These are phyloP conservation scores for Harpalus rufipes DNA, from an alignment of 2,888 invertebrate species.

Conservation along the genomic window DNA sequence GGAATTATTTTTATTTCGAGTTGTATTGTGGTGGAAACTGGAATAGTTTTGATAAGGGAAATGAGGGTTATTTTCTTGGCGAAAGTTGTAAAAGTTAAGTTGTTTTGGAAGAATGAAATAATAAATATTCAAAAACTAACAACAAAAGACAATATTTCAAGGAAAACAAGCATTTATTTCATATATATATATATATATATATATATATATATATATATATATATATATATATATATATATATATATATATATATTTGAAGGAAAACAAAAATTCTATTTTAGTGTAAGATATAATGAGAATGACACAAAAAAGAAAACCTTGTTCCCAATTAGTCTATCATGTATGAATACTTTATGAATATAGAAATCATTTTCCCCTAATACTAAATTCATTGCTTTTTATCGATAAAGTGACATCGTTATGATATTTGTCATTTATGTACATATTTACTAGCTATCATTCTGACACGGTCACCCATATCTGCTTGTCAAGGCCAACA, in stretches of 20 bases:
- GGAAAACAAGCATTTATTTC: too few relatives aligned
- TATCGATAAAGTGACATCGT: not conserved
- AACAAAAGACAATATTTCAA: too few relatives aligned
- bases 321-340: constrained; percentile 15
- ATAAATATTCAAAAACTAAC: too few relatives aligned
- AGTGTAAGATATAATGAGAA: not conserved
- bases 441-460: too few relatives aligned
- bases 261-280: not conserved
- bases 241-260: not conserved
- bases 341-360: constrained; percentile 28
- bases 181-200: too few relatives aligned
- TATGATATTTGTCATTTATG: too few relatives aligned
- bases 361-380: constrained; percentile 1
- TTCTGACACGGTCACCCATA: too few relatives aligned
- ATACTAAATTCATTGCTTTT: constrained; percentile 1
- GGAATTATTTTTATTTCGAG: constrained; percentile 3
- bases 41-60: constrained; percentile 2
- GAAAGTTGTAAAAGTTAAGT: not conserved
- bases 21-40: not conserved
- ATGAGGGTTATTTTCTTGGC: not conserved
- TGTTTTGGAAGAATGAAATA: too few relatives aligned
- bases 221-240: too few relatives aligned
- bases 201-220: too few relatives aligned
- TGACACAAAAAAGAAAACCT: constrained; percentile 4
- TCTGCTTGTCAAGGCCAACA: too few relatives aligned